Evolutionary conservation across 2,888 invertebrate genomes (phyloP), one percentile per base, ranked within the genome.

Genomic region (Drosophila limbata): DNA sequence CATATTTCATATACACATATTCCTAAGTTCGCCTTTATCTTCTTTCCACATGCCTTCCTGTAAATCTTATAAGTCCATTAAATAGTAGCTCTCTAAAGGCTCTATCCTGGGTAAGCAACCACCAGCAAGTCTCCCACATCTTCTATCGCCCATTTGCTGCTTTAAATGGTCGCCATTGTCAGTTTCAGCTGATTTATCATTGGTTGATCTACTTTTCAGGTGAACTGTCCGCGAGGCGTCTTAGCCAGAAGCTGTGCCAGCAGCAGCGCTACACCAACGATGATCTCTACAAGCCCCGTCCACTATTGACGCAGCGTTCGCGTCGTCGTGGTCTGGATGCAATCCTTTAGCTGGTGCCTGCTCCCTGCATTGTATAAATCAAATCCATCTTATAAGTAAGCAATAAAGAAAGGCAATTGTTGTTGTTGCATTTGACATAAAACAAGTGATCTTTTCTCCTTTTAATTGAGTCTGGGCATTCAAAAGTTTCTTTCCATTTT

Each of bases 241-340:
- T 78, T 28, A 72, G 77, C 68, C 77, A 71, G 61, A 91, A 91
- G 66, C 60, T 86, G 31, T 82, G 77, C 44, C 90, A 88, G 59
- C 91, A 91, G 65, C 95, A 95, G 90, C 93, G 95, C 69, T 96
- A 96, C 88, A 94, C 94, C 63, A 95, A 94, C 79, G 95, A 95
- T 81, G 96, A 96, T 92, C 93, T 96, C 64, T 96, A 96, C 91
- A 96, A 96, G 90, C 95, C 96, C 57, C 93, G 95, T 77, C 94
- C 94, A 44, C 88, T 94, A 42, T 93, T 95, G 79, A 94, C 93
- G 67, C 93, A 94, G 71, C 93, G 93, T 65, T 93, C 94, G 69
- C 93, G 94, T 74, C 93, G 94, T 72, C 90, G 93, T 69, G 91
- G 88, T 48, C 73, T 91, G 53, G 91, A 91, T 69, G 67, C 88